Percentiles rank a stretch among this genome's conserved stretches.
These are phyloP conservation scores for Podarcis muralis DNA, from an alignment of 2,113 vertebrate genomes.

Conservation along the genomic window DNA sequence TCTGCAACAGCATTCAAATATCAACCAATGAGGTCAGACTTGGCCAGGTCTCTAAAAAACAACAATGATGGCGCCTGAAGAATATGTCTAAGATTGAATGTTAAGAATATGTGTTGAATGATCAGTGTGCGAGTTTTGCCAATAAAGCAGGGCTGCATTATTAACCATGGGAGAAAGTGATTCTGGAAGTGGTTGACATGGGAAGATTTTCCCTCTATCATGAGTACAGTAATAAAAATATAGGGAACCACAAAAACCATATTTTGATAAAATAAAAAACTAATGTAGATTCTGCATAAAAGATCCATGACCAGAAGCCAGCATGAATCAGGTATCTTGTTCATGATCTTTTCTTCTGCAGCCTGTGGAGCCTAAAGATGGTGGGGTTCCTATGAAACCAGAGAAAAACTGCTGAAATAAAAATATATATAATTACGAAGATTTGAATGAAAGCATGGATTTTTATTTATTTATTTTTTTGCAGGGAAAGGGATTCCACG, in stretches of 20 bases:
- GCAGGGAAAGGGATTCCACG: no score
- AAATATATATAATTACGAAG: no score
- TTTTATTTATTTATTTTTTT: no score
- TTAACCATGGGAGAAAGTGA: background rate
- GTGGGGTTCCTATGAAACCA: no score
- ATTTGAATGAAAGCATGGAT: no score
- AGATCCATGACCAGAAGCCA: background rate
- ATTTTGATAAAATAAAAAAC: background rate
- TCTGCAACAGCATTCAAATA: background rate
- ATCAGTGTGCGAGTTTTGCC: background rate
- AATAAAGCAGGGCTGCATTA: background rate
- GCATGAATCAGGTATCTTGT: background rate
- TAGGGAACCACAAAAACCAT: background rate
- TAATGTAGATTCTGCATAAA: no score
- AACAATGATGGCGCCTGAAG: background rate
- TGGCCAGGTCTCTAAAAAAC: background rate
- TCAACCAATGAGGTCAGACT: background rate
- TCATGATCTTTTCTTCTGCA: background rate
- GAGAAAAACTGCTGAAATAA: no score
- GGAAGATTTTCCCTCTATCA: background rate
- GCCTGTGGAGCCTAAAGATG: no score
- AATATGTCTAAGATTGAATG: background rate
- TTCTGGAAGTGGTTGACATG: background rate
- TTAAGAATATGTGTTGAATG: background rate
- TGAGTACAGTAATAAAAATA: background rate